Conservation (phyloP, 2,888 invertebrate species). For the Portevinia maculata region DNA sequence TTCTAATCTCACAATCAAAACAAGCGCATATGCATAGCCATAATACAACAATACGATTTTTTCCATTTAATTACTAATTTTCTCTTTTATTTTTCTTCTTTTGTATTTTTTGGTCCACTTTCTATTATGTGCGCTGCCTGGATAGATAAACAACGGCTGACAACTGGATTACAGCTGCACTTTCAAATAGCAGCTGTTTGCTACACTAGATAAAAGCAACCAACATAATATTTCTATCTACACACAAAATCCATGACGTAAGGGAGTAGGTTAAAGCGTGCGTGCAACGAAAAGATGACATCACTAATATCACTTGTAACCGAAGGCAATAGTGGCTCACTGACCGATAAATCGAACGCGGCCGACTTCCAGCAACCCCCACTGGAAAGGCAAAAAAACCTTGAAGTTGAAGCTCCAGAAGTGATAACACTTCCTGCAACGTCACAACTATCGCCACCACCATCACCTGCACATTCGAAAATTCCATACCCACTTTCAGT, state of each 20-base stretch:
- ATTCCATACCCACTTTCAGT: slow-evolving; percentile 76
- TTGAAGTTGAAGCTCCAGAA: slow-evolving; percentile 23
- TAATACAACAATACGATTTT: slow-evolving; percentile 29
- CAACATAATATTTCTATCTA: neutral
- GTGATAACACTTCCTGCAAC: slow-evolving; percentile 64
- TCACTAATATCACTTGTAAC: slow-evolving; percentile 26
- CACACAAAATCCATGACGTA: slow-evolving; percentile 60
- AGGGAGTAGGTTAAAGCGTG: slow-evolving; percentile 19
- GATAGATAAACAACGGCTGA: slow-evolving; percentile 32
- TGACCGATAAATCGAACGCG: slow-evolving; percentile 64
- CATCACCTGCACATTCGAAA: slow-evolving; percentile 60
- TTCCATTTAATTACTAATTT: slow-evolving; percentile 61
- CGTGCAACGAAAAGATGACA: slow-evolving; percentile 63
- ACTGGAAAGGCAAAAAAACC: slow-evolving; percentile 19
- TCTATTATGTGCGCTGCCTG: slow-evolving; percentile 53
- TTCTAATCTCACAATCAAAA: slow-evolving; percentile 20
- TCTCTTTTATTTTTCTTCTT: slow-evolving; percentile 55
- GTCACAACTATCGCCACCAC: slow-evolving; percentile 77
- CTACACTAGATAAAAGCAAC: slow-evolving; percentile 25
- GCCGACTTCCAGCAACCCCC: slow-evolving; percentile 45
- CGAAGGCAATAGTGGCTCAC: slow-evolving; percentile 54
- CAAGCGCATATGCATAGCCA: slow-evolving; percentile 24
- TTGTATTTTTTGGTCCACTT: slow-evolving; percentile 58
- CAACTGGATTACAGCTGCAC: slow-evolving; percentile 50
- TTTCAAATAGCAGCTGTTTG: slow-evolving; percentile 4